A percentile compares a stretch with the other conserved stretches of the same genome.
Evolutionary conservation across 2,888 invertebrate species (phyloP).

Genomic region (Himalopsyche anomala): DNA sequence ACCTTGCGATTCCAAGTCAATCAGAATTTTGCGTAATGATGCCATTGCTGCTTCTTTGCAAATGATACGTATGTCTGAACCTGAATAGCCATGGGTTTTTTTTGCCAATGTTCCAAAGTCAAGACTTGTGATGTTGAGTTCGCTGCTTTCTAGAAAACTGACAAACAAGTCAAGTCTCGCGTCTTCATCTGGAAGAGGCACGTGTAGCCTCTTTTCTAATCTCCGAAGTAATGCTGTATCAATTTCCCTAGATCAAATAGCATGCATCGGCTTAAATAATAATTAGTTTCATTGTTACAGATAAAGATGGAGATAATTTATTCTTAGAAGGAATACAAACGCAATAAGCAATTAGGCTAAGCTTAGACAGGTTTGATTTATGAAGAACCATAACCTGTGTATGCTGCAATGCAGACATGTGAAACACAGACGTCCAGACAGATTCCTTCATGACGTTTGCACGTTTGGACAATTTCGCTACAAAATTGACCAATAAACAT

Average conservation of each 20-base stretch:
- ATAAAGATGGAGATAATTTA: no score
- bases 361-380: no score
- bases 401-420: no score
- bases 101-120: conserved; percentile 75
- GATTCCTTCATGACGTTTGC: no score
- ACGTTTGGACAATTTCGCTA: no score
- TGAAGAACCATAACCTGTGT: no score
- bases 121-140: conserved; percentile 71
- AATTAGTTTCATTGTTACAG: no score
- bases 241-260: conserved; percentile 81
- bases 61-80: conserved; percentile 90
- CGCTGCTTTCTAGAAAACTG: conserved; percentile 77
- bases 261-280: not conserved
- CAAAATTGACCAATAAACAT: no score
- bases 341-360: no score
- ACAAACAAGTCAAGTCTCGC: conserved; percentile 84
- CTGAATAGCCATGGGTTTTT: conserved; percentile 87
- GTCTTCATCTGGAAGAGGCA: conserved; percentile 84
- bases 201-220: conserved; percentile 90
- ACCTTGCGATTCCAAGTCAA: conserved; percentile 45
- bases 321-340: no score
- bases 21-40: conserved; percentile 79
- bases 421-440: no score
- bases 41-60: conserved; percentile 94
- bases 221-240: conserved; percentile 92